These are phyloP conservation scores for Parnassius smintheus DNA, from an alignment of 2,888 invertebrate genomes.

Conservation along the genomic window DNA sequence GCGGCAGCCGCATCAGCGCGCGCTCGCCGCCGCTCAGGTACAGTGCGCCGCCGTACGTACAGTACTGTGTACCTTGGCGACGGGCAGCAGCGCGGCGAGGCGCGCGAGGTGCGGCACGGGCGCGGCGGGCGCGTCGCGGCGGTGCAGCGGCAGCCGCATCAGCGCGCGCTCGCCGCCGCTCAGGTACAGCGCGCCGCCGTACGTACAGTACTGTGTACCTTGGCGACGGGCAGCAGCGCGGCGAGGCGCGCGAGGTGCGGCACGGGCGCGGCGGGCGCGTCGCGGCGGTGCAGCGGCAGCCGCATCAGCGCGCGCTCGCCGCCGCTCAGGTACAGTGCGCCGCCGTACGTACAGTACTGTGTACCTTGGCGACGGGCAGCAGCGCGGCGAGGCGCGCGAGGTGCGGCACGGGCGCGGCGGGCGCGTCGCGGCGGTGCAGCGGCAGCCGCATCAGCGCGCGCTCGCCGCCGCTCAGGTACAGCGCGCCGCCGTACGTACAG, in stretches of 20 bases:
- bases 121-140: constrained; percentile 75
- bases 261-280: constrained; percentile 77
- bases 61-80: constrained; percentile 42
- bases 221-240: neutral
- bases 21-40: constrained; percentile 88
- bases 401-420: constrained; percentile 76
- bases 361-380: constrained; percentile 82
- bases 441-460: constrained; percentile 83
- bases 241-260: constrained; percentile 38
- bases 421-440: constrained; percentile 74
- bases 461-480: constrained; percentile 88
- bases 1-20: constrained; percentile 81
- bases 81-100: constrained; percentile 28
- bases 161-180: constrained; percentile 86
- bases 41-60: constrained; percentile 81
- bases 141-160: constrained; percentile 79
- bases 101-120: constrained; percentile 49
- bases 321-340: constrained; percentile 87
- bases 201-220: constrained; percentile 53
- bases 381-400: constrained; percentile 85
- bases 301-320: constrained; percentile 84
- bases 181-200: constrained; percentile 85
- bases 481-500: constrained; percentile 76
- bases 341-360: constrained; percentile 67
- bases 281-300: constrained; percentile 75